Evolutionary conservation across 2,113 vertebrate genomes (phyloP), one percentile per base, ranked within the genome.

Genomic region (Rhegmatorhina hoffmannsi): DNA sequence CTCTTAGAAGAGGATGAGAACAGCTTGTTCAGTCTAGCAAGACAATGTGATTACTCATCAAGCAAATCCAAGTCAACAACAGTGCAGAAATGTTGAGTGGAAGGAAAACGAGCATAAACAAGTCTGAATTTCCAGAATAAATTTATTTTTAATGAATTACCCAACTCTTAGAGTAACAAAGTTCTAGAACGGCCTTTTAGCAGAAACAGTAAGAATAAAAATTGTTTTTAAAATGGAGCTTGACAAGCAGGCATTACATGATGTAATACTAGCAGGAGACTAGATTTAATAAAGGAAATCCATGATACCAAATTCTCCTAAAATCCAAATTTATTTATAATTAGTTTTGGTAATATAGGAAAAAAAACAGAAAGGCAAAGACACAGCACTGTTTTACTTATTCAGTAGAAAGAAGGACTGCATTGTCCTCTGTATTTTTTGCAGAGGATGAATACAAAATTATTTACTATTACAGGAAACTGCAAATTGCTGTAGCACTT

Each of bases 381-480:
- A 75, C 26, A 67, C 6, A 66, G 38, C 43, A 72, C 18, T 74
- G 40, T 5, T 67, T 79, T 59, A 68, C 33, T 60, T 75, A 47
- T 40, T 92, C 79, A 82, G 76, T 26, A 85, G 69, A 64, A 94
- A 94, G 56, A 94, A 95, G 50, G 68, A 9, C 10, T 49, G 50
- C 68, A 94, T 46, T 87, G 70, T 94, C 69, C 31, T 69, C 24
- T 58, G 23, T 10, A 9, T 66, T 83, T 85, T 94, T 86, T 63
- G 20, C 7, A 58, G 24, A 81, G 20, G 23, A 90, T 82, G 66
- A 78, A 91, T 47, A 59, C 0, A 0, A 96, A 93, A 74, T 83
- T 70, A 93, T 94, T 91, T 82, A 91, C 90, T 94, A 70, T 66
- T 64, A 96, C 33, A 78, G 81, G 75, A 96, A 97, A 87, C 84